Conservation (phyloP, 2,113 vertebrate genomes). For the Grammomys surdaster region DNA sequence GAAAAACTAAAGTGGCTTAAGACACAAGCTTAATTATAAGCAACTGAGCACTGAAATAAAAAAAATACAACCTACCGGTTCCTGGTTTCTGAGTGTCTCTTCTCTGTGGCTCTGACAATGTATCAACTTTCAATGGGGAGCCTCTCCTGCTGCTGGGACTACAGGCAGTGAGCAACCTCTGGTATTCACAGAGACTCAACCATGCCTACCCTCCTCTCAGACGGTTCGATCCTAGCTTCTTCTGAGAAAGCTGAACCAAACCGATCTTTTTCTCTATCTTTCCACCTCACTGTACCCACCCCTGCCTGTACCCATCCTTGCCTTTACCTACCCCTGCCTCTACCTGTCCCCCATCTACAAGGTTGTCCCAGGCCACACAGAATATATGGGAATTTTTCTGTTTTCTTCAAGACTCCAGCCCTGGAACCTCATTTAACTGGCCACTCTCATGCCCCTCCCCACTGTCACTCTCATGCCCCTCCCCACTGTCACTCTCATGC, state of each 20-base stretch:
- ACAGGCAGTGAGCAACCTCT: not conserved
- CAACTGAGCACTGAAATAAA: not conserved
- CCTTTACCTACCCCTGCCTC: no score
- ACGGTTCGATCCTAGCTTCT: not conserved
- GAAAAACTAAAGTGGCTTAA: constrained; percentile 39
- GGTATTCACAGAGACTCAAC: not conserved
- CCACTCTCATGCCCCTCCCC: not conserved
- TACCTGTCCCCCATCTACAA: not conserved
- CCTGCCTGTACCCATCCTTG: not conserved
- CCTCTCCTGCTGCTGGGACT: not conserved
- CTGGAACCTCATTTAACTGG: constrained; percentile 18
- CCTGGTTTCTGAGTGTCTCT: constrained; percentile 13
- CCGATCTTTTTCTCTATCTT: not conserved
- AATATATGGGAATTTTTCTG: not conserved
- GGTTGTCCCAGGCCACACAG: not conserved
- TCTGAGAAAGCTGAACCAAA: not conserved
- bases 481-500: no score
- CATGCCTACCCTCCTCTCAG: not conserved
- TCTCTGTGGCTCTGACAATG: not conserved
- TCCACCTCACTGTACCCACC: not conserved
- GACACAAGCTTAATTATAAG: constrained; percentile 25
- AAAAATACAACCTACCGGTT: not conserved
- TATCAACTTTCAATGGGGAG: not conserved
- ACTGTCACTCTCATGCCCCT: not conserved
- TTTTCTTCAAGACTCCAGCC: not conserved